phyloP scores from a whole-genome alignment of 2,797 vertebrate species.

The Enteromius afrohamiltoni region DNA sequence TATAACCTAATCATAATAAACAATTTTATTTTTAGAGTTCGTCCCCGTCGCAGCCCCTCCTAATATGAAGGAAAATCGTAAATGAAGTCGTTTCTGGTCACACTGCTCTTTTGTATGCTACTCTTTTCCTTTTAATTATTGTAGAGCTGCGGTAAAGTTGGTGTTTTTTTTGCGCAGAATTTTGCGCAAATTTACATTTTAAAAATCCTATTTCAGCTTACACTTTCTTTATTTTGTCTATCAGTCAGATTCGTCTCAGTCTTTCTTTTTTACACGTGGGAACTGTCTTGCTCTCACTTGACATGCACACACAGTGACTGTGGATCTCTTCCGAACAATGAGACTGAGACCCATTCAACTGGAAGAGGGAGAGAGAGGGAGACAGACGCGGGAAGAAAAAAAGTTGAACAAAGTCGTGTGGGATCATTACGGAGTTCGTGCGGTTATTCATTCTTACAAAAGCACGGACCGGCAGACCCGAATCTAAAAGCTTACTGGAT shows the following conservation, averaged over 20 bases:
- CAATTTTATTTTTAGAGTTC: neutral
- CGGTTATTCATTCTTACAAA: slow-evolving; percentile 55
- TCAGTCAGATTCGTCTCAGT: slow-evolving; percentile 60
- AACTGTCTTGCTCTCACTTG: slow-evolving; percentile 74
- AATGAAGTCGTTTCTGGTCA: neutral
- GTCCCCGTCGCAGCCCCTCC: neutral
- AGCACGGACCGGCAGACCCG: slow-evolving; percentile 27
- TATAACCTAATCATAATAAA: neutral
- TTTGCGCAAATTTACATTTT: neutral
- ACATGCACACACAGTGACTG: slow-evolving; percentile 74
- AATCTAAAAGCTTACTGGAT: slow-evolving; percentile 29
- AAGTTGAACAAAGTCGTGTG: slow-evolving; percentile 69
- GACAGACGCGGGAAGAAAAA: slow-evolving; percentile 44
- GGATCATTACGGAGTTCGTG: slow-evolving; percentile 62
- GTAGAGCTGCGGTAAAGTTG: neutral
- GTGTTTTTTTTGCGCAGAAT: neutral
- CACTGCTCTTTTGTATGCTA: neutral
- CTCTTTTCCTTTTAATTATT: neutral
- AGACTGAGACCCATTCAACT: slow-evolving; percentile 73
- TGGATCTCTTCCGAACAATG: slow-evolving; percentile 71
- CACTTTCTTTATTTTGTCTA: slow-evolving; percentile 10
- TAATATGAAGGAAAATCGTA: neutral
- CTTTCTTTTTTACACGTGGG: slow-evolving; percentile 73
- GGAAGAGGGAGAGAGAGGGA: slow-evolving; percentile 64
- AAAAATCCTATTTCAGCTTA: neutral